A percentile compares a stretch with the other conserved stretches of the same genome.
Conservation (phyloP, 2,113 vertebrate genomes). For the Progne subis region DNA sequence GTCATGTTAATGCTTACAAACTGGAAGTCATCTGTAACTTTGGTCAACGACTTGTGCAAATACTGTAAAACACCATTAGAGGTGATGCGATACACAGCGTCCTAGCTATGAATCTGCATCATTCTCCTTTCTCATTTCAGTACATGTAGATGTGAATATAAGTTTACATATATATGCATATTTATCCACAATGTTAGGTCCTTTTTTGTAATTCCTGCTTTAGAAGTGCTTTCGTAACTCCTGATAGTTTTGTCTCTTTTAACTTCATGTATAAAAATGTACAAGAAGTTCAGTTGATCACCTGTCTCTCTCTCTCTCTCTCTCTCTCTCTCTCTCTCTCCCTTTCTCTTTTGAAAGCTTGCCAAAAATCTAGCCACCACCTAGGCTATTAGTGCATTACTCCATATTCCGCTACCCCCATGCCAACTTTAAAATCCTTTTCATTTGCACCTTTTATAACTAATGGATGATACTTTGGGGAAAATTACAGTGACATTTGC, state of each 20-base stretch:
- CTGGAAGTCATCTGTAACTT: background rate
- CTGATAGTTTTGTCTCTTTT: background rate
- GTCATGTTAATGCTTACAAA: background rate
- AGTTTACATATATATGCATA: too few relatives aligned
- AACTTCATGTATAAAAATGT: background rate
- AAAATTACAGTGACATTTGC: conserved; percentile 67
- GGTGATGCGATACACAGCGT: background rate
- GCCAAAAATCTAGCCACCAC: conserved; percentile 11
- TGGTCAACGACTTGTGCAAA: background rate
- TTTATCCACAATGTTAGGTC: background rate
- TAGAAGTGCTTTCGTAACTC: background rate
- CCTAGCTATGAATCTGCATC: background rate
- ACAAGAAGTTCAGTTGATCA: background rate
- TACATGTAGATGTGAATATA: background rate
- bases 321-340: background rate
- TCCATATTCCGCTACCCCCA: conserved; percentile 8
- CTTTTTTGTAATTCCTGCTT: background rate
- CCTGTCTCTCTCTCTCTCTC: background rate
- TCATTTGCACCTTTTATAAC: conserved; percentile 56
- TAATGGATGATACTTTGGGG: conserved; percentile 65
- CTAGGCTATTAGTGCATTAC: conserved; percentile 32
- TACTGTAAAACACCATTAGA: background rate
- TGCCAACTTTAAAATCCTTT: conserved; percentile 48
- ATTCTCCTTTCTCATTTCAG: background rate
- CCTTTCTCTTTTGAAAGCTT: background rate